Evolutionary conservation across 2,888 invertebrate genomes (phyloP).

Genomic region (Nephrotoma flavescens): DNA sequence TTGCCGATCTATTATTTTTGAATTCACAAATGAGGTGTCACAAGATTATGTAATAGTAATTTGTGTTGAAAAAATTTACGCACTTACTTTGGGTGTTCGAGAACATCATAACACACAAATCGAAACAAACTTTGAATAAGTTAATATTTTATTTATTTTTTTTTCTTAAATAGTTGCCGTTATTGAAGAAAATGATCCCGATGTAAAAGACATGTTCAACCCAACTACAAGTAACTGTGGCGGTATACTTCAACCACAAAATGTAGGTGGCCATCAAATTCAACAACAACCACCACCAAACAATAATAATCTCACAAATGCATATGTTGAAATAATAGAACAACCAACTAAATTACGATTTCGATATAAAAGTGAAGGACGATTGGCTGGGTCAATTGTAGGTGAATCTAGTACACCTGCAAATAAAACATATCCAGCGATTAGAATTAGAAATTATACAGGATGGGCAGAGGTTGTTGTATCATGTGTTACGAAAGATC

Average conservation of each 20-base stretch:
- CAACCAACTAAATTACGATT: slow-evolving; percentile 86
- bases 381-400: slow-evolving; percentile 91
- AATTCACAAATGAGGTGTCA: too few species aligned
- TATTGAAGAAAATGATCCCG: slow-evolving; percentile 48
- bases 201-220: slow-evolving; percentile 21
- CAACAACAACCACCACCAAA: slow-evolving; percentile 13
- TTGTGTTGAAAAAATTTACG: neutral
- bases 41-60: neutral
- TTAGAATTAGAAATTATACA: slow-evolving; percentile 70
- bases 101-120: neutral
- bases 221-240: slow-evolving; percentile 9
- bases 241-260: neutral
- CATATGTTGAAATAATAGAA: slow-evolving; percentile 67
- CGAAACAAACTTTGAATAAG: neutral
- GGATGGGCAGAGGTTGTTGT: slow-evolving; percentile 83
- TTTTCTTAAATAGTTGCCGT: slow-evolving; percentile 45
- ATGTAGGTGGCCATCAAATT: slow-evolving; percentile 5
- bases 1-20: too few species aligned
- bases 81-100: neutral
- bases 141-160: slow-evolving; percentile 10
- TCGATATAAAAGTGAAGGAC: slow-evolving; percentile 90
- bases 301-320: slow-evolving; percentile 26
- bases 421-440: slow-evolving; percentile 83
- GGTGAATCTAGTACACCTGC: slow-evolving; percentile 81
- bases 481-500: slow-evolving; percentile 90